A percentile compares a stretch with the other conserved stretches of the same genome.
Evolutionary conservation across 2,113 vertebrate genomes (phyloP).

Genomic region (Macaca mulatta): DNA sequence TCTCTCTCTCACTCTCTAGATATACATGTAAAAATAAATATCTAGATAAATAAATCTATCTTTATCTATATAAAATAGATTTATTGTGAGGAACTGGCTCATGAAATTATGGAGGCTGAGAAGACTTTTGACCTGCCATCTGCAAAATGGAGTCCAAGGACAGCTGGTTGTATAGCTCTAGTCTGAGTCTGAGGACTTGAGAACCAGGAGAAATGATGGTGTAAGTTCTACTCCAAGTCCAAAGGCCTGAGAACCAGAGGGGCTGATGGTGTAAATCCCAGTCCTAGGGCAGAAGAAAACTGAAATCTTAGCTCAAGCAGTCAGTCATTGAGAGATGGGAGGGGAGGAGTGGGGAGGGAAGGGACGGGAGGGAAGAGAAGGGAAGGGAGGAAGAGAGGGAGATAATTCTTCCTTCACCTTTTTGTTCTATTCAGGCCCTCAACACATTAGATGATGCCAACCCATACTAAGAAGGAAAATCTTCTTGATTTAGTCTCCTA

Average conservation of each 20-base stretch:
- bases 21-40: background rate
- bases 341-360: background rate
- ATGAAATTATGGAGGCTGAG: background rate
- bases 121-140: background rate
- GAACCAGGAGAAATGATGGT: background rate
- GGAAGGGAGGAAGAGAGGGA: background rate
- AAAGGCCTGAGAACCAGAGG: background rate
- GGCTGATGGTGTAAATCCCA: background rate
- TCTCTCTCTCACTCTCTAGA: too few relatives aligned
- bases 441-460: background rate
- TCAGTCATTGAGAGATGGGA: background rate
- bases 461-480: background rate
- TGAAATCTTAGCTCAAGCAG: background rate
- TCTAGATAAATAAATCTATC: background rate
- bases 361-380: background rate
- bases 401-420: background rate
- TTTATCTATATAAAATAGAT: background rate
- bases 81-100: background rate
- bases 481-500: background rate
- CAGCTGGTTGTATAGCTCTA: background rate
- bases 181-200: background rate
- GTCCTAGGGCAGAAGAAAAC: background rate
- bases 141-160: background rate
- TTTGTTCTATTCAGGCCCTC: background rate
- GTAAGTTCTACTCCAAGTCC: background rate